Base-by-base conservation (phyloP, 2,797 vertebrate species). In the Capromys pilorides region DNA sequence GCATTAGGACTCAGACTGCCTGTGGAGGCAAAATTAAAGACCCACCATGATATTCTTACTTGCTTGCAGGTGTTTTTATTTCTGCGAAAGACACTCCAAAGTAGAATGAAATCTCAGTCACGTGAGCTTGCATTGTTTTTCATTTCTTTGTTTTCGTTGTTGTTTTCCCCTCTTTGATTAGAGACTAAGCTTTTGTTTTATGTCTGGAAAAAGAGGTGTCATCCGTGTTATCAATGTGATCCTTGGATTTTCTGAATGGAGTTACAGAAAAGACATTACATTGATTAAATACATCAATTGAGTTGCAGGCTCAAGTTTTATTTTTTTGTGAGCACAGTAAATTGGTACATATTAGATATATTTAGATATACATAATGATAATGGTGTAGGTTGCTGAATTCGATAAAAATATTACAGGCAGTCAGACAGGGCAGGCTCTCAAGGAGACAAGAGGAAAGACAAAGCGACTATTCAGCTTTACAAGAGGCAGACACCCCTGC, bases 141-240 rank as follows among this genome's bases (percentile, higher is more conserved):
- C 39, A 62, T 93, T 85, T 82, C 78, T 22, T 61, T 22, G 21
- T 61, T 61, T 61, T 61, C 2, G 3, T 13, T n/a, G n/a, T n/a
- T n/a, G n/a, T n/a, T n/a, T n/a, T n/a, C n/a, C n/a, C n/a, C 51
- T 54, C 13, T 54, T 54, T 54, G 13, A 91, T 85, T 51, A 93
- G 41, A 64, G 28, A 96, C 73, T 96, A 96, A 88, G 39, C 41
- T 45, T 97, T 97, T 67, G 94, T 90, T 97, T 90, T 95, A 88
- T 95, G 78, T 73, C 75, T n/a, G 92, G 73, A 96, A 94, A 91
- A 78, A 95, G n/a, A 93, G 33, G 33, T 69, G 41, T 94, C 62
- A 92, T 86, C 51, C 62, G 86, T 96, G 85, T 91, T 94, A 80
- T 92, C 83, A 82, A 8, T 64, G 66, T 91, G 91, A 90, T 88